phyloP scores from a whole-genome alignment of 2,888 invertebrate species.

The Pinctada fucata region DNA sequence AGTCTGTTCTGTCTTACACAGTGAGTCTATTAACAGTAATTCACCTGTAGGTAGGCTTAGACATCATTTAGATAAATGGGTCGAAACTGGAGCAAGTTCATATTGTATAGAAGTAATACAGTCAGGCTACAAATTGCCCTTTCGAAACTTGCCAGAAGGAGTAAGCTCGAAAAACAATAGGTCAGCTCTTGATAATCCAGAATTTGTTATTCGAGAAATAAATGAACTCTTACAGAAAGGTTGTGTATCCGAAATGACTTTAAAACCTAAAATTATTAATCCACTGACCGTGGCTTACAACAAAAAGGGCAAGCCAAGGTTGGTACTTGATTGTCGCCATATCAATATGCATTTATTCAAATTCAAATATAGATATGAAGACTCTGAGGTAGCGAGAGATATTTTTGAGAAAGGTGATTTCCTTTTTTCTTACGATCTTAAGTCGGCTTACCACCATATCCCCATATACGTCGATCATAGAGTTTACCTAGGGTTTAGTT shows the following conservation, averaged over 20 bases:
- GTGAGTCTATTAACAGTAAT: background rate
- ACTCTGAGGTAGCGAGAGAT: no score
- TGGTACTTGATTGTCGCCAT: constrained; percentile 3
- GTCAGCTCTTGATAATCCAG: constrained; percentile 14
- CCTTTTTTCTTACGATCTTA: no score
- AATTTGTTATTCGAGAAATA: constrained; percentile 39
- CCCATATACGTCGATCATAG: no score
- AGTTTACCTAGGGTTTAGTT: background rate
- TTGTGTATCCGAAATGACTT: constrained; percentile 27
- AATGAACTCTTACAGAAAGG: constrained; percentile 30
- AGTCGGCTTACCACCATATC: no score
- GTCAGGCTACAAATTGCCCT: constrained; percentile 36
- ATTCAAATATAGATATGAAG: no score
- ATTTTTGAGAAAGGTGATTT: no score
- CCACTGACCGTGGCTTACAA: constrained; percentile 41
- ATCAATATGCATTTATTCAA: no score
- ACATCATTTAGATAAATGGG: constrained; percentile 14
- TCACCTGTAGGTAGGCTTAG: constrained; percentile 16
- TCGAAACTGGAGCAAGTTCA: constrained; percentile 11
- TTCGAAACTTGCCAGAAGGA: constrained; percentile 24
- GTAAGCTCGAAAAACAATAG: constrained; percentile 37
- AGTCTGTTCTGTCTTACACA: background rate
- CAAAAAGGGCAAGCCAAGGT: constrained; percentile 33
- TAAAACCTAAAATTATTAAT: constrained; percentile 34
- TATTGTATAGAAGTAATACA: constrained; percentile 34